Percentiles rank a stretch among this genome's conserved stretches.
phyloP scores from a whole-genome alignment of 2,113 vertebrate species.

The Cromileptes altivelis region DNA sequence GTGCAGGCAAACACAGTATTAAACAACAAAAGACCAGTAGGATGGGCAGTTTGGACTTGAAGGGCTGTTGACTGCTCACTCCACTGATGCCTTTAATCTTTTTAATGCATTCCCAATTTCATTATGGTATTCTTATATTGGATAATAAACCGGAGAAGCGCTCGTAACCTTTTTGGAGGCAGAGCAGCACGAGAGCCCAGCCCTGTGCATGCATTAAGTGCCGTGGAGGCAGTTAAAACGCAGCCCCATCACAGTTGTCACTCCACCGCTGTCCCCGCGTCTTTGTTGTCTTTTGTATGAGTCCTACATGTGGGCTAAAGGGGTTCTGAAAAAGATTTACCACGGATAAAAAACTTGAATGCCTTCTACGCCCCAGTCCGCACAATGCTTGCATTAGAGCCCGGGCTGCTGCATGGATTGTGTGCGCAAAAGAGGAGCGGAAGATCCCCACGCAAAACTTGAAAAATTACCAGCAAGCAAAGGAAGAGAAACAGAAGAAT shows the following conservation, averaged over 20 bases:
- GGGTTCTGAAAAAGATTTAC: slow-evolving; percentile 74
- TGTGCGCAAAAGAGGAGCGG: slow-evolving; percentile 35
- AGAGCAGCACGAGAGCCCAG: slow-evolving; percentile 49
- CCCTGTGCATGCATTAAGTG: slow-evolving; percentile 51
- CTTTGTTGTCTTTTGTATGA: slow-evolving; percentile 81
- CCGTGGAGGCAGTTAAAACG: slow-evolving; percentile 62
- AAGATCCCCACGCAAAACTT: slow-evolving; percentile 52
- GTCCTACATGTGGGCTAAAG: slow-evolving; percentile 75
- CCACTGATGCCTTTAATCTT: slow-evolving; percentile 12
- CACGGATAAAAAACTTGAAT: slow-evolving; percentile 79
- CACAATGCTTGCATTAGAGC: slow-evolving; percentile 69
- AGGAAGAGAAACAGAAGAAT: not conserved
- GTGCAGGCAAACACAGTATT: slow-evolving; percentile 7
- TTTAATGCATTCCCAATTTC: not conserved
- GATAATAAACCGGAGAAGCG: slow-evolving; percentile 33
- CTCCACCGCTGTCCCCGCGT: slow-evolving; percentile 74
- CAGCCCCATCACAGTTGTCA: slow-evolving; percentile 77
- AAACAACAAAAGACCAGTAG: slow-evolving; percentile 31
- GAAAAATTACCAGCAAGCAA: not conserved
- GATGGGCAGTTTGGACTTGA: slow-evolving; percentile 2
- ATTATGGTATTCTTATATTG: not conserved
- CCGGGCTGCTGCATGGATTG: slow-evolving; percentile 36
- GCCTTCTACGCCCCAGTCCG: slow-evolving; percentile 62
- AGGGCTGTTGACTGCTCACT: not conserved
- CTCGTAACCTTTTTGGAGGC: slow-evolving; percentile 33